A percentile compares a stretch with the other conserved stretches of the same genome.
phyloP scores from a whole-genome alignment of 2,113 vertebrate species.

The Morone saxatilis region DNA sequence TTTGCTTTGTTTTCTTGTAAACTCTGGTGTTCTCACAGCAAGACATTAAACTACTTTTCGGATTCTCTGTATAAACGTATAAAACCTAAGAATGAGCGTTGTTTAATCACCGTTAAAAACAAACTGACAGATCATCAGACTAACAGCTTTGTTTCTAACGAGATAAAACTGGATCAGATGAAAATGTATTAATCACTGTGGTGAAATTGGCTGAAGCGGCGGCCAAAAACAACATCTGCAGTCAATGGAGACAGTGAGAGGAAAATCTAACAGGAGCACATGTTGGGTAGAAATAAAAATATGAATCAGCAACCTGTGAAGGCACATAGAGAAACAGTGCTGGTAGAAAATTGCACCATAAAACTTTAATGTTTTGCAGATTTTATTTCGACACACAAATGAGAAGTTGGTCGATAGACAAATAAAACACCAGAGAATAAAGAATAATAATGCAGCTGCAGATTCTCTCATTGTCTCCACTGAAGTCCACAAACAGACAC shows the following conservation, averaged over 20 bases:
- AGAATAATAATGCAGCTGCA: constrained; percentile 6
- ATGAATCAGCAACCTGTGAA: not conserved
- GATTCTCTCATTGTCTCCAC: not conserved
- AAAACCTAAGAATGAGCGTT: not conserved
- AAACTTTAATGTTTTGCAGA: not conserved
- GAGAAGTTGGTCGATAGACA: too few species aligned
- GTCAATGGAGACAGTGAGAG: not conserved
- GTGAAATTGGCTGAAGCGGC: not conserved
- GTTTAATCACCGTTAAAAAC: not conserved
- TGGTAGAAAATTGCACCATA: not conserved
- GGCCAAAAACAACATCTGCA: not conserved
- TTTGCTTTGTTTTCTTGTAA: not conserved
- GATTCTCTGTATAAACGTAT: not conserved
- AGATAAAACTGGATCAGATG: not conserved
- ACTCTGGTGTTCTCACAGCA: not conserved
- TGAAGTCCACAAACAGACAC: not conserved
- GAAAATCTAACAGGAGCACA: not conserved
- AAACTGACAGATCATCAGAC: not conserved
- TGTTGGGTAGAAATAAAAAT: not conserved
- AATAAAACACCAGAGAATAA: not conserved
- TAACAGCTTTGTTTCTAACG: not conserved
- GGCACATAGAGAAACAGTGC: not conserved
- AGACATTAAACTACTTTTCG: not conserved
- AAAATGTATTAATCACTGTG: not conserved
- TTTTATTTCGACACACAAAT: not conserved